These are phyloP conservation scores for Halcyon leucocephala DNA, from an alignment of 2,797 vertebrate species.

Conservation along the genomic window DNA sequence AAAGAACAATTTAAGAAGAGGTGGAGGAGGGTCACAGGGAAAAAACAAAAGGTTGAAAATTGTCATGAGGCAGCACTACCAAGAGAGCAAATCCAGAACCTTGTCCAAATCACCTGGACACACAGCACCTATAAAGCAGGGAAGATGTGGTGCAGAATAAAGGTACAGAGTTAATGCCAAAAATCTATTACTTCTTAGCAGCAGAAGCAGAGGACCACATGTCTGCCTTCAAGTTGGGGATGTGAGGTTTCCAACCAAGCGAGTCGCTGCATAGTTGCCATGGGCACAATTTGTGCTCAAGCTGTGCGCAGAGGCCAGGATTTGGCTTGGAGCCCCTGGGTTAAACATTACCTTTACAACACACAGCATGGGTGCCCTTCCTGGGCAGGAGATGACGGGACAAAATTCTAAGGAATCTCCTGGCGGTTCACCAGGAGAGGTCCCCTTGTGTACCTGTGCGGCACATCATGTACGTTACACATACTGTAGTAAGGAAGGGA, in stretches of 20 bases:
- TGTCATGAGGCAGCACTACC: background rate
- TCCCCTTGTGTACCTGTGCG: background rate
- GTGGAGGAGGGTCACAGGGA: background rate
- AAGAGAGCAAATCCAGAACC: background rate
- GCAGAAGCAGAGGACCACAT: conserved; percentile 39
- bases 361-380: background rate
- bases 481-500: background rate
- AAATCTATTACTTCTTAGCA: conserved; percentile 23
- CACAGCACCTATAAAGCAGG: background rate
- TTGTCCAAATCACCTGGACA: background rate
- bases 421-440: background rate
- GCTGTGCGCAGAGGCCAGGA: conserved; percentile 6
- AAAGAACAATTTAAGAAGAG: background rate
- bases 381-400: background rate
- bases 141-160: background rate
- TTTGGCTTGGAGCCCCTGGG: conserved; percentile 45
- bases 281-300: conserved; percentile 60
- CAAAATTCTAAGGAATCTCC: background rate
- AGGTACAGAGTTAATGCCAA: background rate
- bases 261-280: conserved; percentile 8
- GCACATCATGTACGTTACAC: accelerated
- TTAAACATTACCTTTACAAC: conserved; percentile 48
- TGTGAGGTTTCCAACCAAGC: conserved; percentile 44
- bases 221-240: conserved; percentile 23
- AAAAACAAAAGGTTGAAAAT: background rate